These are phyloP conservation scores for Zoroaster sp. DNA, from an alignment of 53 echinoderm and acorn worm genomes.

Conservation along the genomic window DNA sequence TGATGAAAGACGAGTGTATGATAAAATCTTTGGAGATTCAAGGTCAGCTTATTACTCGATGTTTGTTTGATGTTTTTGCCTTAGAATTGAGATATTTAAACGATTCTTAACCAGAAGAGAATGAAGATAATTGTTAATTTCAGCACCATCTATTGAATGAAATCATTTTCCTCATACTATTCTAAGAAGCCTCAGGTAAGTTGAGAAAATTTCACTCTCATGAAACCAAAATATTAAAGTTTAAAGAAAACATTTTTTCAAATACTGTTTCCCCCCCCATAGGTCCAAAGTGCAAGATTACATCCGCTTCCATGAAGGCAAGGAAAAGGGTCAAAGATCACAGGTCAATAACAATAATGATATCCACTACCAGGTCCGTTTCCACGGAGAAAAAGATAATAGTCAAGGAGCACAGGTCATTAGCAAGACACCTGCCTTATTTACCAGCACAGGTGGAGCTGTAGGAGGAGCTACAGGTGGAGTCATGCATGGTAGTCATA, in stretches of 20 bases:
- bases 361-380: constrained; percentile 34
- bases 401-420: constrained; percentile 6
- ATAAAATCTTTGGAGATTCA: constrained; percentile 78
- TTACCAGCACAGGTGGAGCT: constrained; percentile 19
- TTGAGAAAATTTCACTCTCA: too few relatives aligned
- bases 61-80: too few relatives aligned
- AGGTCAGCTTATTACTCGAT: too few relatives aligned
- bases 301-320: constrained; percentile 85
- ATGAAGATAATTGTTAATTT: too few relatives aligned
- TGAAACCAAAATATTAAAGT: too few relatives aligned
- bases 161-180: too few relatives aligned
- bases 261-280: neutral
- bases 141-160: too few relatives aligned
- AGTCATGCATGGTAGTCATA: constrained; percentile 54
- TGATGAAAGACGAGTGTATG: constrained; percentile 85
- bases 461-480: neutral
- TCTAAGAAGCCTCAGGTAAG: too few relatives aligned
- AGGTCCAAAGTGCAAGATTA: constrained; percentile 88
- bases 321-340: constrained; percentile 58
- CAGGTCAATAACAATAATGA: neutral
- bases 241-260: neutral
- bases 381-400: constrained; percentile 81
- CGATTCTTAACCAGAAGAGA: neutral
- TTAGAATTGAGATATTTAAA: neutral
- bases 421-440: neutral